These are phyloP conservation scores for Catotricha subobsoleta DNA, from an alignment of 2,888 invertebrate species.

Conservation along the genomic window DNA sequence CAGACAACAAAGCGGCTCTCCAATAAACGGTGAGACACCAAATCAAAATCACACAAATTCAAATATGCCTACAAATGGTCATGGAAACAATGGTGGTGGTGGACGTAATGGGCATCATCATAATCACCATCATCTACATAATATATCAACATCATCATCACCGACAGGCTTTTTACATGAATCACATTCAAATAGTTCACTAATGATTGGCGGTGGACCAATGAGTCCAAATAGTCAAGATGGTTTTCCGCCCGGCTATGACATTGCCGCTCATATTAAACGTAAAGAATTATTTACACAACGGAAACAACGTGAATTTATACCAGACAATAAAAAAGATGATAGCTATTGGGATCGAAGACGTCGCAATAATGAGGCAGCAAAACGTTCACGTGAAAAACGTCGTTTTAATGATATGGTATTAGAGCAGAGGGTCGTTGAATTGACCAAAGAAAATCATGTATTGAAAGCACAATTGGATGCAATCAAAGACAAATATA, in stretches of 20 bases:
- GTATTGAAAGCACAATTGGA: conserved; percentile 82
- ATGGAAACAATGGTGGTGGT: no score
- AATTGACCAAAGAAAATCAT: conserved; percentile 89
- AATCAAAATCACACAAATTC: conserved; percentile 25
- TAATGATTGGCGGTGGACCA: conserved; percentile 1
- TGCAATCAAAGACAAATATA: conserved; percentile 83
- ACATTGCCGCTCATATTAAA: conserved; percentile 33
- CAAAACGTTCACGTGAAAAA: conserved; percentile 91
- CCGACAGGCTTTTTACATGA: conserved; percentile 2
- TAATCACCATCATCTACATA: neutral
- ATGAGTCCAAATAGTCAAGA: conserved; percentile 21
- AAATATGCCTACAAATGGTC: conserved; percentile 21
- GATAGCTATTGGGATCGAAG: conserved; percentile 95
- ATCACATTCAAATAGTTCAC: conserved; percentile 1
- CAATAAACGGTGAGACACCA: no score
- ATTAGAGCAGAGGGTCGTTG: conserved; percentile 81
- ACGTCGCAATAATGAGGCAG: conserved; percentile 91
- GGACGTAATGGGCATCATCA: conserved; percentile 3
- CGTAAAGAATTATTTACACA: conserved; percentile 75
- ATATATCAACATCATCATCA: conserved; percentile 4
- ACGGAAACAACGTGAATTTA: conserved; percentile 89
- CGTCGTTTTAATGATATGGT: conserved; percentile 93
- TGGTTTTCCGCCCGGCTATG: conserved; percentile 32
- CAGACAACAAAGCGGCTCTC: no score
- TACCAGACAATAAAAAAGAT: conserved; percentile 91